Evolutionary conservation across 92 coral and sea anemone genomes (phyloP).

Genomic region (Parazoanthus darwini): DNA sequence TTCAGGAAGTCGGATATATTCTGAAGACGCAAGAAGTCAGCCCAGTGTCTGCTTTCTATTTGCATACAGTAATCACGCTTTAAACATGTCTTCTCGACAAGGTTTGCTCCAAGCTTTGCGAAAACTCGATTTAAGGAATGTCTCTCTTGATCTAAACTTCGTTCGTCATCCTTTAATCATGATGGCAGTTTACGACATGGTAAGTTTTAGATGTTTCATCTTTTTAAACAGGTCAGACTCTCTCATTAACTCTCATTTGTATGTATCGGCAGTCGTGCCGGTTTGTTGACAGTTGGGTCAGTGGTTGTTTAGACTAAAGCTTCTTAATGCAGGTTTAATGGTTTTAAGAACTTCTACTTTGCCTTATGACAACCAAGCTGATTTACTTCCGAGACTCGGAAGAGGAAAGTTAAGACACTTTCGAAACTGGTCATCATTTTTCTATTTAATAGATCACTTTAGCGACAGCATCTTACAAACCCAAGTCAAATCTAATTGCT

Average conservation of each 20-base stretch:
- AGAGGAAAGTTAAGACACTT: too few relatives aligned
- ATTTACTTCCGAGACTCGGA: too few relatives aligned
- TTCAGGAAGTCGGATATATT: neutral
- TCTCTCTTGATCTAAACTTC: neutral
- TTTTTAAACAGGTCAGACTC: neutral
- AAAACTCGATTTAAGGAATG: neutral
- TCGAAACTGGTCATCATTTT: too few relatives aligned
- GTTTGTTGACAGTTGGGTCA: neutral
- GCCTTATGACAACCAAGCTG: too few relatives aligned
- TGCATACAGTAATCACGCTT: neutral
- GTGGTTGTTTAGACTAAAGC: neutral
- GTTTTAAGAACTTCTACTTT: too few relatives aligned
- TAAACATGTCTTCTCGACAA: slow-evolving; percentile 17
- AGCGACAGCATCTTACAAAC: too few relatives aligned
- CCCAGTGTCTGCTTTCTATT: neutral
- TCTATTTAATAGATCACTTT: too few relatives aligned
- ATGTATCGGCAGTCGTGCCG: neutral
- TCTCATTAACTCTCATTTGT: neutral
- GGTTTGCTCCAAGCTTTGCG: neutral
- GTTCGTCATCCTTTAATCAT: slow-evolving; percentile 31
- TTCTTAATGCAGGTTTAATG: too few relatives aligned
- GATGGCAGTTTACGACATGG: slow-evolving; percentile 44
- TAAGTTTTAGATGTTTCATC: neutral
- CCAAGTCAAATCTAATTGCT: too few relatives aligned
- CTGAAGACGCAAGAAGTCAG: neutral